These are phyloP conservation scores for Myopa tessellatipennis DNA, from an alignment of 2,888 invertebrate species.

Conservation along the genomic window DNA sequence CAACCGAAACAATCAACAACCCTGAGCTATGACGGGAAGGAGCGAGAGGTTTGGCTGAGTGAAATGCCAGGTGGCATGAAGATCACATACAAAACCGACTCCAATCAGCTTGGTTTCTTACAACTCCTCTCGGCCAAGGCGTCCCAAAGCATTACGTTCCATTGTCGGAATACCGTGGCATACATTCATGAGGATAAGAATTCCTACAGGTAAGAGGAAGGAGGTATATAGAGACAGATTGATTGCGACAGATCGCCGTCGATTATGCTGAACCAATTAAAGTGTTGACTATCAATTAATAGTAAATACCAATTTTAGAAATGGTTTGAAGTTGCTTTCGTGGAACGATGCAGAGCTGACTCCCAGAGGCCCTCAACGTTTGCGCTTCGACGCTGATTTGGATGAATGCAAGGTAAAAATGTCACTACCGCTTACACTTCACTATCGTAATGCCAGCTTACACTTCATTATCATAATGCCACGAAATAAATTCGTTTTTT, in stretches of 20 bases:
- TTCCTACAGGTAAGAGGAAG: slow-evolving; percentile 69
- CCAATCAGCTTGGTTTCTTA: slow-evolving; percentile 85
- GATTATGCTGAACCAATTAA: not conserved
- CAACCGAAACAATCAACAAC: slow-evolving; percentile 77
- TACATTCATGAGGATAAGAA: slow-evolving; percentile 78
- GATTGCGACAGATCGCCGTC: not conserved
- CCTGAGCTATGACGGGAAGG: slow-evolving; percentile 72
- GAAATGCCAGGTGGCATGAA: slow-evolving; percentile 81
- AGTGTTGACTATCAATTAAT: not conserved
- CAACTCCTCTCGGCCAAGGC: slow-evolving; percentile 84
- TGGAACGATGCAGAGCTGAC: slow-evolving; percentile 87
- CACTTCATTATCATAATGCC: too few relatives aligned
- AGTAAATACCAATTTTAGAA: slow-evolving; percentile 60
- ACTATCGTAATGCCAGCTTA: not conserved
- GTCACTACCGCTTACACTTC: not conserved
- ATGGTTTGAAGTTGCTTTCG: slow-evolving; percentile 80
- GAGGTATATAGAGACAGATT: not conserved
- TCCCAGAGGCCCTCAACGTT: slow-evolving; percentile 79
- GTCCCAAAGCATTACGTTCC: slow-evolving; percentile 85
- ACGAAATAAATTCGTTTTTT: not conserved
- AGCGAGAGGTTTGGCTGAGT: slow-evolving; percentile 81
- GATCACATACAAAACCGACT: slow-evolving; percentile 87
- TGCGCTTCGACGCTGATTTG: slow-evolving; percentile 78
- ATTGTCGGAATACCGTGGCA: slow-evolving; percentile 85
- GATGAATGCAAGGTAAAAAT: slow-evolving; percentile 85